Evolutionary conservation across 2,888 invertebrate species (phyloP), one percentile per base, ranked within the genome.

Genomic region (Phasia obesa): DNA sequence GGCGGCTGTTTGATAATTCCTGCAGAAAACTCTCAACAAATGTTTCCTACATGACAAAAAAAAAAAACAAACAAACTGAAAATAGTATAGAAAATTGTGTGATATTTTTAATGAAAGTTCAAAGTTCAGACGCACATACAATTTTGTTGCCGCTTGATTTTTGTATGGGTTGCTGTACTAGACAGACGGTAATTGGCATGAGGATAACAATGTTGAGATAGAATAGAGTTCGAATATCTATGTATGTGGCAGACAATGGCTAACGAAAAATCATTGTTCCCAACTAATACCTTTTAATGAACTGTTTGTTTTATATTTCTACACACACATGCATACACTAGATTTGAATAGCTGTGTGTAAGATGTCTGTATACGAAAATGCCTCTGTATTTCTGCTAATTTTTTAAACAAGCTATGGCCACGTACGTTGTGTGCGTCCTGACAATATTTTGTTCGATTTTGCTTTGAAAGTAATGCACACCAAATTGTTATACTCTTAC

Each of bases 121-220:
- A 79, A 73, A 79, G 71, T 73, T 71, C 71, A 79, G 49, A 79
- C 71, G 71, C 65, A 65, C 71, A 73, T 65, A n/a, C n/a, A n/a
- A 60, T 55, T 78, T 19, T 67, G 7, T 65, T 60, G 15, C 23
- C 21, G 5, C 21, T 38, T n/a, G 0, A 2, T 42, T 9, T 49
- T 55, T 4, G n/a, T 25, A 4, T 15, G 64, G 15, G 23, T 62
- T 69, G 27, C 47, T 55, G 27, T 35, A 27, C 38, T 57, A 78
- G 71, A 79, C 71, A 44, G 51, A 23, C 78, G 65, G 78, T 73
- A 71, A 78, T 71, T 64, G 70, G 55, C 77, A 70, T 64, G 21
- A 53, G 35, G n/a, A 21, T 51, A 44, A 27, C 7, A 51, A 19
- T 17, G 42, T 51, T 51, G 44, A 4, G 13, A 17, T 21, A 11